Evolutionary conservation across 2,113 vertebrate species (phyloP).

Genomic region (Micronycteris hirsuta): DNA sequence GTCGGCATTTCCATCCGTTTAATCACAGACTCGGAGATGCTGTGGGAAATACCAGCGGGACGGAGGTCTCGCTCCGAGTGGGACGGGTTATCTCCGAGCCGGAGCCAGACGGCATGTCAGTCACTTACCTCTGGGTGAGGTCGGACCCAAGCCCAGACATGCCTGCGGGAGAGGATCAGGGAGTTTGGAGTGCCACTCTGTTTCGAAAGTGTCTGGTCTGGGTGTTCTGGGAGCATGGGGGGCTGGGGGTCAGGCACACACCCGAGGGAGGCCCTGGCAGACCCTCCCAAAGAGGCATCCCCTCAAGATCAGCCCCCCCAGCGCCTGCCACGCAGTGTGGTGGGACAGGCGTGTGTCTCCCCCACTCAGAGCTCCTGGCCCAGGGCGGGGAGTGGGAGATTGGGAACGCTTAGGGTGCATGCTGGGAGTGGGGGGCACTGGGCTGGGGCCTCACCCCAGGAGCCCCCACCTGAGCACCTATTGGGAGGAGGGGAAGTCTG

Average conservation of each 20-base stretch:
- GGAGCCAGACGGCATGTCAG: conserved; percentile 58
- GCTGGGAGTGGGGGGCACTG: background rate
- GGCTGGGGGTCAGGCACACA: background rate
- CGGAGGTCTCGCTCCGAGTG: conserved; percentile 71
- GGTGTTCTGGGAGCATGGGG: background rate
- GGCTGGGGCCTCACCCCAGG: background rate
- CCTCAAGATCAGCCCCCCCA: background rate
- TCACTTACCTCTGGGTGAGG: conserved; percentile 70
- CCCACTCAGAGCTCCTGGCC: background rate
- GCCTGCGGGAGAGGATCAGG: background rate
- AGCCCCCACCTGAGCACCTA: rapidly evolving
- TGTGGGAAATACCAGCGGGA: conserved; percentile 70
- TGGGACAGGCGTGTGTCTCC: rapidly evolving
- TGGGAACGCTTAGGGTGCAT: rapidly evolving
- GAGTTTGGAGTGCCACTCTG: background rate
- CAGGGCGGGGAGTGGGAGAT: rapidly evolving
- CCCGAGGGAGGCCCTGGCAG: background rate
- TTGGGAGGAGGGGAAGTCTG: background rate
- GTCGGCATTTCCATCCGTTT: conserved; percentile 81
- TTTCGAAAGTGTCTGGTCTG: background rate
- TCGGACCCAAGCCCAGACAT: conserved; percentile 77
- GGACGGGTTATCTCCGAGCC: conserved; percentile 29
- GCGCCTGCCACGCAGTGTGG: rapidly evolving
- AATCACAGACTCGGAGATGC: conserved; percentile 79
- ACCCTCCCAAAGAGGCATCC: background rate